Evolutionary conservation across 1,140 invertebrate genomes (phyloP).

Genomic region (Drosophila yakuba): DNA sequence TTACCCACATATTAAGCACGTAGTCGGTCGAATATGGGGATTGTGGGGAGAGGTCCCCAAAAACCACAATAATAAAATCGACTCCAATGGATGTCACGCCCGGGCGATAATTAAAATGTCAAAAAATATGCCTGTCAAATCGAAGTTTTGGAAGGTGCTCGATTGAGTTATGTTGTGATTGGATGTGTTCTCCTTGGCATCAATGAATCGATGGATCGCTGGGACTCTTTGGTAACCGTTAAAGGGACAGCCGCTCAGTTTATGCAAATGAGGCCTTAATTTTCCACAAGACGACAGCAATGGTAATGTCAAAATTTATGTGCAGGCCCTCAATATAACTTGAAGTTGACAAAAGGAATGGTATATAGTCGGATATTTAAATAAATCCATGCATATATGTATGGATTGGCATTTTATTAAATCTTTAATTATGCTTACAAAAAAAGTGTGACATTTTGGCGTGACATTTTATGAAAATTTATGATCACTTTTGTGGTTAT

Average conservation of each 20-base stretch:
- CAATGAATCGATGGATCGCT: constrained; percentile 23
- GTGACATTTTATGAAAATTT: constrained; percentile 72
- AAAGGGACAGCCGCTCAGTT: constrained; percentile 26
- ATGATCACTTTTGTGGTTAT: constrained; percentile 70
- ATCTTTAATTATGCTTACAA: constrained; percentile 71
- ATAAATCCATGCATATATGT: constrained; percentile 49
- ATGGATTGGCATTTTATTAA: constrained; percentile 56
- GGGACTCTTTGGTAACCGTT: constrained; percentile 34
- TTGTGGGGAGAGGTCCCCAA: constrained; percentile 8
- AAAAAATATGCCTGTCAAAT: constrained; percentile 70
- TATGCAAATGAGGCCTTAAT: constrained; percentile 75
- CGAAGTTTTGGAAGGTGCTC: constrained; percentile 44
- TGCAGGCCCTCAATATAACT: constrained; percentile 38
- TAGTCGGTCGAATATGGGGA: constrained; percentile 18
- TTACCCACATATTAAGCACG: constrained; percentile 72
- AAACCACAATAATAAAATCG: constrained; percentile 36
- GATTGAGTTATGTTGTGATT: constrained; percentile 66
- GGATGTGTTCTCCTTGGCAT: constrained; percentile 21
- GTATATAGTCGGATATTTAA: constrained; percentile 40
- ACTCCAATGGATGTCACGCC: constrained; percentile 51
- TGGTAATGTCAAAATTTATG: constrained; percentile 72
- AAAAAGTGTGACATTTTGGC: constrained; percentile 67
- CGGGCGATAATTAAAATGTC: constrained; percentile 73
- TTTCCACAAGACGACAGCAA: constrained; percentile 41
- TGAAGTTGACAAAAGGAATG: constrained; percentile 40